Percentiles rank a stretch among this genome's conserved stretches.
These are phyloP conservation scores for Pristiophorus japonicus DNA, from an alignment of 2,113 vertebrate species.

Conservation along the genomic window DNA sequence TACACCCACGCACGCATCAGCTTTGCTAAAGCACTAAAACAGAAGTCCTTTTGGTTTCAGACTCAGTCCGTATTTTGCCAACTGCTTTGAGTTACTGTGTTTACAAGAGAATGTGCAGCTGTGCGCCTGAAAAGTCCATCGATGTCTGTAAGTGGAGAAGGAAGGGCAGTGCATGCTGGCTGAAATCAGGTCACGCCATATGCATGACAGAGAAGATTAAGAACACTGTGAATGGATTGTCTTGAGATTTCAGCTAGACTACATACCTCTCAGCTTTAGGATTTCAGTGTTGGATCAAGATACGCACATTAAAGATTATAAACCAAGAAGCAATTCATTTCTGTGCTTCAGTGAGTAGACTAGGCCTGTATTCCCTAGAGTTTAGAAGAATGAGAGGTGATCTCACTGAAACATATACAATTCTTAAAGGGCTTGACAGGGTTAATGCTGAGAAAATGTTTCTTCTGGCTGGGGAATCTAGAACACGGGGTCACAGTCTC, in stretches of 20 bases:
- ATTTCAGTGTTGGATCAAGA: background rate
- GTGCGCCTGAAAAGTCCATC: constrained; percentile 16
- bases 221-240: constrained; percentile 23
- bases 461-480: no score
- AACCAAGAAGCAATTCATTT: background rate
- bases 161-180: constrained; percentile 5
- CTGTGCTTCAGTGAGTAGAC: no score
- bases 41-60: constrained; percentile 29
- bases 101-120: constrained; percentile 36
- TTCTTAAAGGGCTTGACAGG: no score
- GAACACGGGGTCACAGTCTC: no score
- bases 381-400: no score
- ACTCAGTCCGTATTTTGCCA: background rate
- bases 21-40: background rate
- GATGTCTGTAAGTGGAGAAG: constrained; percentile 18
- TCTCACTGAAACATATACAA: no score
- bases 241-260: background rate
- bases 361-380: no score
- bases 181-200: constrained; percentile 23
- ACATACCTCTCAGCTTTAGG: constrained; percentile 19
- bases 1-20: background rate
- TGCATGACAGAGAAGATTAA: constrained; percentile 33
- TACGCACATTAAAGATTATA: background rate
- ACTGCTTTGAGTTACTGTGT: constrained; percentile 35
- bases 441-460: no score